These are phyloP conservation scores for Prionailurus bengalensis DNA, from an alignment of 2,113 vertebrate genomes.

Conservation along the genomic window DNA sequence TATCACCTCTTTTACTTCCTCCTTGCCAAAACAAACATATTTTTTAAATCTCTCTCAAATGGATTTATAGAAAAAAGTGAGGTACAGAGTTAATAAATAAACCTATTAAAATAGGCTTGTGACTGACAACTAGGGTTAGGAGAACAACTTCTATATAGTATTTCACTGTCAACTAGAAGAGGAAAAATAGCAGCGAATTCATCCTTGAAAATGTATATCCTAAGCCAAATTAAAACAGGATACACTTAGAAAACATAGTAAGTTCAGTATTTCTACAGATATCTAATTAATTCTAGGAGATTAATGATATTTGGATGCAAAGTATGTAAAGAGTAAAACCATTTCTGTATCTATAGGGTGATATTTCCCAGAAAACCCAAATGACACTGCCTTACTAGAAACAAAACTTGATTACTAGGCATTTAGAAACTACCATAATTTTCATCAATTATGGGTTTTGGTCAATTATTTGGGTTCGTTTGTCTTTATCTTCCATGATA, in stretches of 20 bases:
- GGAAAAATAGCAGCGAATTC: slow-evolving; percentile 11
- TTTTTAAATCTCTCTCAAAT: slow-evolving; percentile 34
- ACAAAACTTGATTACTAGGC: background rate
- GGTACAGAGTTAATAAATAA: slow-evolving; percentile 69
- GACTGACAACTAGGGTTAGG: slow-evolving; percentile 43
- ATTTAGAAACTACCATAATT: background rate
- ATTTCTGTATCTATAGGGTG: background rate
- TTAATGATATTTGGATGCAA: background rate
- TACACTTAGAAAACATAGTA: background rate
- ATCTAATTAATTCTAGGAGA: background rate
- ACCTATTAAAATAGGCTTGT: slow-evolving; percentile 60
- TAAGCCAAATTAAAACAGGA: background rate
- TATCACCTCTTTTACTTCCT: slow-evolving; percentile 39
- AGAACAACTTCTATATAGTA: background rate
- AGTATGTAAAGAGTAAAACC: background rate
- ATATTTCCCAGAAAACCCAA: background rate
- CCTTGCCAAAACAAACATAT: slow-evolving; percentile 56
- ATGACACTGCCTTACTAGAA: background rate
- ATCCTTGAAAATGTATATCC: slow-evolving; percentile 2
- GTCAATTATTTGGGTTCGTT: background rate
- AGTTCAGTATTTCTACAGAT: background rate
- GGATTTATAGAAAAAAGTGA: slow-evolving; percentile 51
- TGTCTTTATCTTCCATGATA: background rate
- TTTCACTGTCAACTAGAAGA: slow-evolving; percentile 25
- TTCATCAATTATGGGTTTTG: too few species aligned